These are phyloP conservation scores for Notodonta dromedarius DNA, from an alignment of 2,888 invertebrate genomes.

Conservation along the genomic window DNA sequence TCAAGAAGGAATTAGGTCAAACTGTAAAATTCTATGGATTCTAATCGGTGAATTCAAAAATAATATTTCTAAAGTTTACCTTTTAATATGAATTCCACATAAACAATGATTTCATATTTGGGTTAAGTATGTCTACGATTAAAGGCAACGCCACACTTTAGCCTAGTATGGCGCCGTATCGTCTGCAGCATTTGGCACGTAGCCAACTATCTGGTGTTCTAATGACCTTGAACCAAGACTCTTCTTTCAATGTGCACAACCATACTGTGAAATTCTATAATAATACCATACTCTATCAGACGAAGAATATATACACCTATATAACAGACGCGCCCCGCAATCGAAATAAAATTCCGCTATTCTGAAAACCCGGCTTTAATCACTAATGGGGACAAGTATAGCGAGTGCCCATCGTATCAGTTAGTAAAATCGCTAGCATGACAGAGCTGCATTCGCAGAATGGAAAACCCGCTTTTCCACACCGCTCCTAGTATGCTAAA, in stretches of 20 bases:
- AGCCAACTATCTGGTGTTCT: constrained; percentile 44
- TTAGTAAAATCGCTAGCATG: constrained; percentile 19
- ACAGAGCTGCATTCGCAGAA: constrained; percentile 28
- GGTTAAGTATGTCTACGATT: constrained; percentile 12
- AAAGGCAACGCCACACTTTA: constrained; percentile 31
- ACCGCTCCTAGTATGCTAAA: constrained; percentile 31
- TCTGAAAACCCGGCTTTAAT: background rate
- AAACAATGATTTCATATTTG: background rate
- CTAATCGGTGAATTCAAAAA: constrained; percentile 10
- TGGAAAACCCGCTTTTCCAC: constrained; percentile 32
- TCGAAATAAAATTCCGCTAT: background rate
- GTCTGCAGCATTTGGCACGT: constrained; percentile 58
- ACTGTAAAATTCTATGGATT: constrained; percentile 18
- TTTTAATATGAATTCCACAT: background rate
- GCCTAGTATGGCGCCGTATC: constrained; percentile 55
- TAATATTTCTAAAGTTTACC: background rate
- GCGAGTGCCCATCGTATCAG: constrained; percentile 8
- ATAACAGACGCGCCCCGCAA: background rate
- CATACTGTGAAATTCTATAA: too few relatives aligned
- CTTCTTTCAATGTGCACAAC: background rate
- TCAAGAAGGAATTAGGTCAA: constrained; percentile 29
- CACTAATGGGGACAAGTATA: background rate
- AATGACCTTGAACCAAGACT: constrained; percentile 49
- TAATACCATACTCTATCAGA: too few relatives aligned
- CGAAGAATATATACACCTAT: too few relatives aligned